A percentile compares a stretch with the other conserved stretches of the same genome.
Conservation (phyloP, 2,113 vertebrate species). For the Oryzias celebensis region DNA sequence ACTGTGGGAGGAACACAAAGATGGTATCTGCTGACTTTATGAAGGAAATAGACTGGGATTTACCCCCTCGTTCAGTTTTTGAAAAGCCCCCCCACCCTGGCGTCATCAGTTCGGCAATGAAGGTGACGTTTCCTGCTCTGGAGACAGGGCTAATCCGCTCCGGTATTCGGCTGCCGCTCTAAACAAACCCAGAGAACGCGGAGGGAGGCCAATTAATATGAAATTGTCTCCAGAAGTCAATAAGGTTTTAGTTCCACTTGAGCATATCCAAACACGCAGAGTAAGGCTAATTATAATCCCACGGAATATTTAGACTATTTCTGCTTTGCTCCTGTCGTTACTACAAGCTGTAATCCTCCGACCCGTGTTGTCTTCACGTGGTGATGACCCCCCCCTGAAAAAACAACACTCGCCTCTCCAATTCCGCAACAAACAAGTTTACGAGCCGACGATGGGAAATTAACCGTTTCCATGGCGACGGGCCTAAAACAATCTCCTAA, state of each 20-base stretch:
- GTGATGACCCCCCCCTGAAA: constrained; percentile 57
- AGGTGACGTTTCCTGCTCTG: constrained; percentile 4
- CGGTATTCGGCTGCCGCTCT: constrained; percentile 13
- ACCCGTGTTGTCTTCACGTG: constrained; percentile 49
- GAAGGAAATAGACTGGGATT: constrained; percentile 36
- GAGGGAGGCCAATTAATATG: constrained; percentile 63
- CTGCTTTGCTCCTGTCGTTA: constrained; percentile 64
- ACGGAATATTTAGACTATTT: constrained; percentile 66
- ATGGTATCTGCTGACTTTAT: constrained; percentile 49
- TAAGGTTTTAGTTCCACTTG: constrained; percentile 71
- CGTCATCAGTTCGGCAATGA: not conserved
- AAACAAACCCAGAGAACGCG: constrained; percentile 27
- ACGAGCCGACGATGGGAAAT: constrained; percentile 52
- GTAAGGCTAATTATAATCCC: constrained; percentile 73
- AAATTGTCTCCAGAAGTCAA: constrained; percentile 68
- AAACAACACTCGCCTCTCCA: constrained; percentile 46
- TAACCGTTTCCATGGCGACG: constrained; percentile 64
- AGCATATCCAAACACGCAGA: constrained; percentile 60
- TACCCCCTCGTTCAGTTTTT: constrained; percentile 17
- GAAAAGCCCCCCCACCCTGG: not conserved
- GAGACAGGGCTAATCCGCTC: constrained; percentile 24
- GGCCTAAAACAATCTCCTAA: constrained; percentile 62
- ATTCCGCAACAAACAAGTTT: constrained; percentile 35
- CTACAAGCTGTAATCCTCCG: constrained; percentile 61
- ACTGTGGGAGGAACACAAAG: constrained; percentile 11